Evolutionary conservation across 2,113 vertebrate species (phyloP), one percentile per base, ranked within the genome.

Genomic region (Columba livia): DNA sequence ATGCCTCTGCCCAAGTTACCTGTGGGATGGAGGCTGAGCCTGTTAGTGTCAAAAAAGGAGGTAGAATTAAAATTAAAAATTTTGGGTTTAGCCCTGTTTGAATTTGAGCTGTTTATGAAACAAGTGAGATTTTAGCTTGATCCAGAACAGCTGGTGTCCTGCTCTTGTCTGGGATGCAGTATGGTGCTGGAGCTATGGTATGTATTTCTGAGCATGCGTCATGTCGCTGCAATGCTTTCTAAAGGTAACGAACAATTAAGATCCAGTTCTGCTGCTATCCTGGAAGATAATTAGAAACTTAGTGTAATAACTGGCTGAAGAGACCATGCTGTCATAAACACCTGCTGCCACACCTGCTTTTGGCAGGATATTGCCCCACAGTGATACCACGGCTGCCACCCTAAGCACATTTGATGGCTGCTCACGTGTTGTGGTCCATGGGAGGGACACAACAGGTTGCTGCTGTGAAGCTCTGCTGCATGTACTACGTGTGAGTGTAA

Each of bases 251-350:
- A n/a, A 47, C 57, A 96, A 95, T 96, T 96, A 96, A 67, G 64
- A 85, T 87, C 87, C 85, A 89, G 89, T 91, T 79, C 61, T 88
- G 85, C 88, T 79, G 65, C 91, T 92, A 64, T 9, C 44, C 77
- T 79, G 73, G 44, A 85, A 72, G 70, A 79, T 97, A 96, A 97
- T 97, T 96, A 95, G 80, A 78, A 70, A 42, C 50, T 82, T 92
- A 56, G 60, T 14, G 25, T 92, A 92, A 90, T 92, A 94, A 81
- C 40, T 88, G 60, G 74, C 75, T 0, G 2, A 84, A 66, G 56
- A 80, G 67, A 40, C 44, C 0, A 0, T 70, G 91, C 73, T 93
- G 70, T 92, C 82, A 83, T 92, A 94, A 94, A 57, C 57, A 84
- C 61, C 56, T 65, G 38, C 28, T 82, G 73, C 88, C 94, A 91